Conservation (phyloP, 2,888 invertebrate species). For the Mimas tiliae region DNA sequence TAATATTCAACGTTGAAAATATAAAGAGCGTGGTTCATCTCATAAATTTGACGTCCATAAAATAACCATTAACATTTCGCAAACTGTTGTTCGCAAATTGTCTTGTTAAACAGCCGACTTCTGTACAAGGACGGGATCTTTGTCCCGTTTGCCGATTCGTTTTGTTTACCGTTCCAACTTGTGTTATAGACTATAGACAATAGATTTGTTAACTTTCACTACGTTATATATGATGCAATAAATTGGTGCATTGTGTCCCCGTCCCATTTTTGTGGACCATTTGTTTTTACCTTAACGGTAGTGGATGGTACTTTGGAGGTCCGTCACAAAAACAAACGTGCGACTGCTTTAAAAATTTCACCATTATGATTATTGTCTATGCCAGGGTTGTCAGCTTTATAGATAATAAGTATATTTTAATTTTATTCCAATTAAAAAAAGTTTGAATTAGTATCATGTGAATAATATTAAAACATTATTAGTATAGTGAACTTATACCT, state of each 20-base stretch:
- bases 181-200: conserved; percentile 62
- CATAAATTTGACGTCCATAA: conserved; percentile 48
- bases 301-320: conserved; percentile 67
- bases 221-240: conserved; percentile 79
- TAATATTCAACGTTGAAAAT: conserved; percentile 21
- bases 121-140: conserved; percentile 66
- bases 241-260: conserved; percentile 58
- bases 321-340: conserved; percentile 68
- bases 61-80: conserved; percentile 66
- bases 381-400: background rate
- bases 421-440: background rate
- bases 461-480: too few relatives aligned
- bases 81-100: conserved; percentile 61
- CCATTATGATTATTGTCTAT: conserved; percentile 61
- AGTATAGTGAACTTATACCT: too few relatives aligned
- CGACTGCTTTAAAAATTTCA: conserved; percentile 63
- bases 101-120: conserved; percentile 65
- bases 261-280: conserved; percentile 58
- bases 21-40: conserved; percentile 33
- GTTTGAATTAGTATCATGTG: too few relatives aligned
- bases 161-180: conserved; percentile 71
- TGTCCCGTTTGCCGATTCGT: conserved; percentile 54
- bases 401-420: background rate
- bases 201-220: conserved; percentile 75
- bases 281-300: conserved; percentile 80